phyloP scores from a whole-genome alignment of 2,888 invertebrate genomes.

The Clunio marinus region DNA sequence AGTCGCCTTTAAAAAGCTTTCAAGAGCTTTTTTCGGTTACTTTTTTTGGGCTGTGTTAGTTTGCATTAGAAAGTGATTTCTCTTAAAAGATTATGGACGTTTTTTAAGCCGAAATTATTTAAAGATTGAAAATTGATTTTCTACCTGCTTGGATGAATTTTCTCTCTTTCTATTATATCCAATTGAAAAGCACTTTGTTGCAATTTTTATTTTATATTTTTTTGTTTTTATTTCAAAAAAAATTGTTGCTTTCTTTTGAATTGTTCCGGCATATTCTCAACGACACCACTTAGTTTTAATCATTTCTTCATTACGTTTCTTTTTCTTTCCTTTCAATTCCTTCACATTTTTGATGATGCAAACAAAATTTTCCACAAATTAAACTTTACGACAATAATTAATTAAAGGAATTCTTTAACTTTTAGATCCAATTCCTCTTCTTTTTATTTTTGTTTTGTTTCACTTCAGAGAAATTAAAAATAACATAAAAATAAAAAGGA shows the following conservation, averaged over 20 bases:
- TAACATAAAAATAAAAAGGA: background rate
- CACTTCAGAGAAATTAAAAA: conserved; percentile 12
- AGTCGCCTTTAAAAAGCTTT: no score
- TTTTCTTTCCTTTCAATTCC: background rate
- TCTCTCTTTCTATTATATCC: no score
- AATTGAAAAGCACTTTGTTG: no score
- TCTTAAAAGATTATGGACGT: no score
- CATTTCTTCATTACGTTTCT: background rate
- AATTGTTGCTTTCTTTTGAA: no score
- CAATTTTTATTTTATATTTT: no score
- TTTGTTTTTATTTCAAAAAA: no score
- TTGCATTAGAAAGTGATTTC: background rate
- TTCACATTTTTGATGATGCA: background rate
- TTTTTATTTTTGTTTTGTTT: background rate
- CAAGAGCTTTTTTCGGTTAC: background rate
- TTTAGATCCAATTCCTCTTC: background rate
- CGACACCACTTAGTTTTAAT: background rate
- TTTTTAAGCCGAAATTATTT: background rate
- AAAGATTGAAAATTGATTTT: background rate
- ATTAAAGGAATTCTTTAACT: no score
- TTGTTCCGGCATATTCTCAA: conserved; percentile 1
- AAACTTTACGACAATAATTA: background rate
- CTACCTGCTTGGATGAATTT: background rate
- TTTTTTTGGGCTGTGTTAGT: background rate
- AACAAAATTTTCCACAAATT: background rate